Evolutionary conservation across 2,113 vertebrate species (phyloP).

Genomic region (Rhabdornis inornatus): DNA sequence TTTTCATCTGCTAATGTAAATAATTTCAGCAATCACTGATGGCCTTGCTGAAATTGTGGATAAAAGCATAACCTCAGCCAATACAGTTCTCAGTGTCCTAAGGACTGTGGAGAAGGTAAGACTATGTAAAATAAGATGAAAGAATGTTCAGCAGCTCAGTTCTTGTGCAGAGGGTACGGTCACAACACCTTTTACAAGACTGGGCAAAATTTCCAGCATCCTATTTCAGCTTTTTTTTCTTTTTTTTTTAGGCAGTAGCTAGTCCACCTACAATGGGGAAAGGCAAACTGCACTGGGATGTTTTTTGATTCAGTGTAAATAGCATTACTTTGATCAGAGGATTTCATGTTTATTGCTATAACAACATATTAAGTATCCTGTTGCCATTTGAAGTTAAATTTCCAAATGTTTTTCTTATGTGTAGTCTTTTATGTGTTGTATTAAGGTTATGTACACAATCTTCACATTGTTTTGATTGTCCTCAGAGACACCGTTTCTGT

Average conservation of each 20-base stretch:
- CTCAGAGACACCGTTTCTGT: neutral
- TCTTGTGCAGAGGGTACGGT: neutral
- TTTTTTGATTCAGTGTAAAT: neutral
- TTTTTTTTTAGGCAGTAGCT: neutral
- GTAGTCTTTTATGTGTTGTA: neutral
- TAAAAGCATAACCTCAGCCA: neutral
- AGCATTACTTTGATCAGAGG: neutral
- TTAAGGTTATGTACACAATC: neutral
- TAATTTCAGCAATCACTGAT: neutral
- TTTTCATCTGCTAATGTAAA: neutral
- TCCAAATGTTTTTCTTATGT: neutral
- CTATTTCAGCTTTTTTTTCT: neutral
- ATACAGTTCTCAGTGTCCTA: neutral
- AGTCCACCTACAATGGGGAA: neutral
- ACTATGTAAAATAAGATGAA: neutral
- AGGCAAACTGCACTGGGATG: neutral
- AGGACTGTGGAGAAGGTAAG: neutral
- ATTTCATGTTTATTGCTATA: accelerated
- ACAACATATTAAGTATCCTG: neutral
- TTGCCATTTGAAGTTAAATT: neutral
- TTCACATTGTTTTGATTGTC: neutral
- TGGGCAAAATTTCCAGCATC: neutral
- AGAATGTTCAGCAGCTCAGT: neutral
- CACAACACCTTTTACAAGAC: neutral
- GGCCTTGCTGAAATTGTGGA: neutral